Evolutionary conservation across 2,797 vertebrate species (phyloP).

Genomic region (Falco rusticolus): DNA sequence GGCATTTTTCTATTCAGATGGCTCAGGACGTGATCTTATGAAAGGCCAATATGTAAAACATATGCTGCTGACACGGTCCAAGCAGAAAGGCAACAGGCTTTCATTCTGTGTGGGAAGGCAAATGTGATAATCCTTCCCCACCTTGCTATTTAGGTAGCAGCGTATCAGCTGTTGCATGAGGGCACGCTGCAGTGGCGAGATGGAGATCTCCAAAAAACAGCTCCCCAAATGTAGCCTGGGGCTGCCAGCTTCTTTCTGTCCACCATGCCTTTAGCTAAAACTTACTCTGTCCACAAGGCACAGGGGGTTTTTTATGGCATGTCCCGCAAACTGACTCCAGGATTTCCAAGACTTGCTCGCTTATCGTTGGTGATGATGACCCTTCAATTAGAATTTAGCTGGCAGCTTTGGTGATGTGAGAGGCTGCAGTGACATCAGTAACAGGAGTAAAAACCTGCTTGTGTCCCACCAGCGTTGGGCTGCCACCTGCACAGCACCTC

Average conservation of each 20-base stretch:
- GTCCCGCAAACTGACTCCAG: background rate
- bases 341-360: background rate
- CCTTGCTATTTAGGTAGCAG: background rate
- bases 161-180: background rate
- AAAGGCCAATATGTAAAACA: background rate
- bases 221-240: background rate
- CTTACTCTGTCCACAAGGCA: no score
- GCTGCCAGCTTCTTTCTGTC: background rate
- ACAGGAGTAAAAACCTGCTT: background rate
- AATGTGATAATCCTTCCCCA: background rate
- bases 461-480: background rate
- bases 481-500: background rate
- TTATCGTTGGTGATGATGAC: background rate
- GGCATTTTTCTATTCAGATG: background rate
- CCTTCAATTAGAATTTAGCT: background rate
- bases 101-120: background rate
- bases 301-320: background rate
- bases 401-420: background rate
- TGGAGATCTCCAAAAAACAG: background rate
- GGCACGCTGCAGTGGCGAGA: background rate
- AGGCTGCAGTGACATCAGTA: background rate
- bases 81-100: background rate
- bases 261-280: background rate
- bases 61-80: fast-evolving
- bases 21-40: background rate